Base-by-base conservation (phyloP, 2,888 invertebrate species). In the Eurois occulta region DNA sequence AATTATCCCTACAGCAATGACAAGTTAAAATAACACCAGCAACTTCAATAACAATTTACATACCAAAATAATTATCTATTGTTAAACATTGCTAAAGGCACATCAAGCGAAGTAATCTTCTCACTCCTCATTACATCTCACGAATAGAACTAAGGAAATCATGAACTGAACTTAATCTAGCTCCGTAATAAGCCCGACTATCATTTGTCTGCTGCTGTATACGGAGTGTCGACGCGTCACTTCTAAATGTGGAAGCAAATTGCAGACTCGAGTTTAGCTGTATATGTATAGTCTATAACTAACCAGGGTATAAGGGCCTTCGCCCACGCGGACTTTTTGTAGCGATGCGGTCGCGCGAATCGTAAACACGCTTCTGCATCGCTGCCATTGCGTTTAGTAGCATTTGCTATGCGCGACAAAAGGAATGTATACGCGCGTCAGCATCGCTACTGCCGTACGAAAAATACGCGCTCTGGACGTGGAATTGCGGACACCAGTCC, bases 161-260 rank as follows among this genome's bases (percentile, higher is more conserved):
- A 65, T 79, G 65, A 77, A 77, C 83, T 67, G 43, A 77, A 84
- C 64, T 79, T 79, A 79, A 86, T 84, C 80, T 75, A 83, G 55
- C 69, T 80, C 48, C 32, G 62, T 72, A 79, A 75, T 86, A 84
- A 81, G 77, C 69, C 69, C 58, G 74, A 60, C 83, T 80, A 77
- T 81, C 75, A 81, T 86, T 85, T 73, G 80, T 86, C 80, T 77
- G 55, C 67, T 65, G 72, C 75, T 78, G 76, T 75, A 78, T 78
- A 72, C 78, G 71, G 81, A 79, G 80, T 76, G 84, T 80, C 68
- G 77, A 79, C 71, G 78, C 78, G 77, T 77, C 77, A 78, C 62
- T 77, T 77, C 77, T 77, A 80, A 78, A 78, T 80, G 80, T 78
- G 74, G 78, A 78, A 67, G 74, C 78, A 78, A 78, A 78, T 80